These are phyloP conservation scores for Tragelaphus strepsiceros DNA, from an alignment of 2,113 vertebrate genomes.

Conservation along the genomic window DNA sequence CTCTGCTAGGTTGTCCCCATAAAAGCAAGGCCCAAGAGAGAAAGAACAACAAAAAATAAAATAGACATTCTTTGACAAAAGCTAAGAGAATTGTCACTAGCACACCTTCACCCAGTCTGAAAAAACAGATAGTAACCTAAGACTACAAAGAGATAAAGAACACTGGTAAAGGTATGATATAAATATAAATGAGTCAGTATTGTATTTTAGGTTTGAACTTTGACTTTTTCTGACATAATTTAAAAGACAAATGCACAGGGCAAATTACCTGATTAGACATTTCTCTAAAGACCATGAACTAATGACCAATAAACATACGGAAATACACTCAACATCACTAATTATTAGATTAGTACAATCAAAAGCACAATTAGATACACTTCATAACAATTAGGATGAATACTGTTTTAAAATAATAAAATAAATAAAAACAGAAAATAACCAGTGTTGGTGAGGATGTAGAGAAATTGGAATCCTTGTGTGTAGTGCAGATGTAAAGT, in stretches of 20 bases:
- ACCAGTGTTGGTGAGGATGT: background rate
- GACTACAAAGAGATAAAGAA: background rate
- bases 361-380: background rate
- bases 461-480: background rate
- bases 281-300: background rate
- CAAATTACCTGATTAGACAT: background rate
- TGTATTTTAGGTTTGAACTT: background rate
- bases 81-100: background rate
- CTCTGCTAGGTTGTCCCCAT: slow-evolving; percentile 73
- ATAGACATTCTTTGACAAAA: background rate
- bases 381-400: background rate
- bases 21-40: slow-evolving; percentile 75
- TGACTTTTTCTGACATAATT: background rate
- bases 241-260: background rate
- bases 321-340: background rate
- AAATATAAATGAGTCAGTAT: background rate
- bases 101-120: background rate
- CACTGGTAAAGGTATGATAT: background rate
- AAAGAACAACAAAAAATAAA: background rate
- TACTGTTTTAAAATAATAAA: background rate
- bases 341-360: background rate
- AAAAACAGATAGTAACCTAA: background rate
- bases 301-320: background rate
- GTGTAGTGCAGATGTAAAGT: background rate
- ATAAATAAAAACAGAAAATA: background rate